A percentile compares a stretch with the other conserved stretches of the same genome.
Evolutionary conservation across 2,888 invertebrate species (phyloP).

Genomic region (Deilephila porcellus): DNA sequence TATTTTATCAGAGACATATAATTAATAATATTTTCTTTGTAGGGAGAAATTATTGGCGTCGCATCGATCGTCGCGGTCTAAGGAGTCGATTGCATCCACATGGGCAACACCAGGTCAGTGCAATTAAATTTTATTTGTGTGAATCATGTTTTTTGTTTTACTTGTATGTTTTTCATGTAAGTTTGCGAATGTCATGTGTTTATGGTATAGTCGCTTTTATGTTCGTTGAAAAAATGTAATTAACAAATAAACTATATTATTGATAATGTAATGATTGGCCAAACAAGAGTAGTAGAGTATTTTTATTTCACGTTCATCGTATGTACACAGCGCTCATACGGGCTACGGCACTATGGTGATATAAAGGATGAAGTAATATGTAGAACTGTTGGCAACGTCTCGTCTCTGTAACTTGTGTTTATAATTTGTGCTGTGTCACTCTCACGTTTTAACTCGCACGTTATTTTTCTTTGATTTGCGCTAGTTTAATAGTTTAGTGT

Average conservation of each 20-base stretch:
- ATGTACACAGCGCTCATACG: not conserved
- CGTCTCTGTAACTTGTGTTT: constrained; percentile 2
- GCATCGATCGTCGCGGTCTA: not conserved
- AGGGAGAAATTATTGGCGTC: not conserved
- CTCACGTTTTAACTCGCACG: not conserved
- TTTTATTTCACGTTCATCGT: too few relatives aligned
- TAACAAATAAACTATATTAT: too few relatives aligned
- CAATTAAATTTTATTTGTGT: not conserved
- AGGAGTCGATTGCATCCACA: not conserved
- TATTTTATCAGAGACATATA: not conserved
- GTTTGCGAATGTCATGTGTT: not conserved
- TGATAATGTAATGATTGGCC: too few relatives aligned
- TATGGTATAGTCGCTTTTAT: not conserved
- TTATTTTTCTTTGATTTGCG: constrained; percentile 1
- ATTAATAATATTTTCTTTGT: not conserved
- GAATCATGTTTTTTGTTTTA: not conserved
- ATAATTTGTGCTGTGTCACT: not conserved
- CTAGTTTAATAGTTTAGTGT: not conserved
- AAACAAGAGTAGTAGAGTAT: too few relatives aligned
- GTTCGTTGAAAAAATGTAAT: not conserved
- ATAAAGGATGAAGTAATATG: constrained; percentile 22
- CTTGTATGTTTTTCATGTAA: not conserved
- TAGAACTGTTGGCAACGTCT: not conserved
- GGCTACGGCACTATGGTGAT: not conserved
- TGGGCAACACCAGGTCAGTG: not conserved